Percentiles rank a stretch among this genome's conserved stretches.
These are phyloP conservation scores for Stigmatopora nigra DNA, from an alignment of 2,113 vertebrate genomes.

Conservation along the genomic window DNA sequence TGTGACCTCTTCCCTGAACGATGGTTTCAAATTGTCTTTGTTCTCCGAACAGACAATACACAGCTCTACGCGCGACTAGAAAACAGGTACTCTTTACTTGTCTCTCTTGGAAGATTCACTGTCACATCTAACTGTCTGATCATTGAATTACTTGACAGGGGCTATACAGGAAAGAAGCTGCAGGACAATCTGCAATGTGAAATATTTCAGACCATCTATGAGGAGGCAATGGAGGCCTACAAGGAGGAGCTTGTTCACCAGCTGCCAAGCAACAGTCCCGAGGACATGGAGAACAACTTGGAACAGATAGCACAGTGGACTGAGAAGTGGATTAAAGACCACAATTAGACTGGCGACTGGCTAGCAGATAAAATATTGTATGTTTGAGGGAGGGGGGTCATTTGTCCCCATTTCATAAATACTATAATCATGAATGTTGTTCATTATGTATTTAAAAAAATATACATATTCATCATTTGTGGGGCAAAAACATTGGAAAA, in stretches of 20 bases:
- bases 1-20: constrained; percentile 96
- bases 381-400: constrained; percentile 1
- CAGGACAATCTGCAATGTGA: constrained; percentile 94
- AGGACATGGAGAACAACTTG: constrained; percentile 87
- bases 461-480: too few relatives aligned
- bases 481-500: not conserved
- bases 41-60: constrained; percentile 84
- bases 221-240: constrained; percentile 91
- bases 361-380: not conserved
- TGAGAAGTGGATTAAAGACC: constrained; percentile 87
- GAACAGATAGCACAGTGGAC: constrained; percentile 85
- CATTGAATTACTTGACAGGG: constrained; percentile 62
- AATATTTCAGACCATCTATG: constrained; percentile 94
- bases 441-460: not conserved
- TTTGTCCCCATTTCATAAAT: constrained; percentile 12
- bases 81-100: constrained; percentile 71
- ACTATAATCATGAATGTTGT: not conserved
- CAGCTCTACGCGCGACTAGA: constrained; percentile 86
- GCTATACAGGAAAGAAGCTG: constrained; percentile 89
- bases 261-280: constrained; percentile 84
- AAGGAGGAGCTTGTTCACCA: constrained; percentile 87
- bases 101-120: too few relatives aligned
- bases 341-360: constrained; percentile 65
- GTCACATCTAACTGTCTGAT: not conserved
- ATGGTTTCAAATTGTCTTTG: constrained; percentile 95